phyloP scores from a whole-genome alignment of 1,140 invertebrate species.

The Brachystomella parvula region DNA sequence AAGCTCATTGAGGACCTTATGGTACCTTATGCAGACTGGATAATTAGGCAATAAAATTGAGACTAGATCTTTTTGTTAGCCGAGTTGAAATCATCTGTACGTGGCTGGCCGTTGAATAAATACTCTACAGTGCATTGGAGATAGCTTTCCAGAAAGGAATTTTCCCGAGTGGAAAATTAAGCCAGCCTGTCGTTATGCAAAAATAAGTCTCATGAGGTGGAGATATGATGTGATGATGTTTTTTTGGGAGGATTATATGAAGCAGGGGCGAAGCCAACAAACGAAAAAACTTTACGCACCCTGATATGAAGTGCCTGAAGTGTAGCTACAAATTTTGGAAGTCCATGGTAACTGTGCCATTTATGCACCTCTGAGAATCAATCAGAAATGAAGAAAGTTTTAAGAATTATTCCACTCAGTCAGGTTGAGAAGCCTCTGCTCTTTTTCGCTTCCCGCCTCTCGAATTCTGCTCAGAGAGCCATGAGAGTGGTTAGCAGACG shows the following conservation, averaged over 20 bases:
- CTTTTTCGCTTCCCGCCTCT: too few species aligned
- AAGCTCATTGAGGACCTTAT: too few species aligned
- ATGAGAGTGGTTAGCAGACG: too few species aligned
- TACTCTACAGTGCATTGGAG: constrained; percentile 71
- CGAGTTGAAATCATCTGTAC: constrained; percentile 93
- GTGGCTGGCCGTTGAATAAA: constrained; percentile 70
- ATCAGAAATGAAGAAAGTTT: too few species aligned
- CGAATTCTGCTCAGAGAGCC: too few species aligned
- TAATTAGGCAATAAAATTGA: too few species aligned
- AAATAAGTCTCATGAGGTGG: constrained; percentile 95
- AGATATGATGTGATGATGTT: constrained; percentile 96
- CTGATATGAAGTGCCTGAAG: constrained; percentile 84
- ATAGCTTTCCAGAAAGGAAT: constrained; percentile 77
- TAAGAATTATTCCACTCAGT: too few species aligned
- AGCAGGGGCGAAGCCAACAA: too few species aligned
- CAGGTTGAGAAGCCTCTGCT: too few species aligned
- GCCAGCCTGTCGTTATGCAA: constrained; percentile 97
- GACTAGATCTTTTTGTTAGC: constrained; percentile 66
- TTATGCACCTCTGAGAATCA: constrained; percentile 94
- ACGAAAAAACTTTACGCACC: too few species aligned
- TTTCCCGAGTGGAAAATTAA: constrained; percentile 91
- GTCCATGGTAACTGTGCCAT: constrained; percentile 97
- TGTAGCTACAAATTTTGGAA: constrained; percentile 79
- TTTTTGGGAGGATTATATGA: constrained; percentile 85
- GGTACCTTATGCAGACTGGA: too few species aligned